These are phyloP conservation scores for Melanotaenia parkinsoni DNA, from an alignment of 2,797 vertebrate species.

Conservation along the genomic window DNA sequence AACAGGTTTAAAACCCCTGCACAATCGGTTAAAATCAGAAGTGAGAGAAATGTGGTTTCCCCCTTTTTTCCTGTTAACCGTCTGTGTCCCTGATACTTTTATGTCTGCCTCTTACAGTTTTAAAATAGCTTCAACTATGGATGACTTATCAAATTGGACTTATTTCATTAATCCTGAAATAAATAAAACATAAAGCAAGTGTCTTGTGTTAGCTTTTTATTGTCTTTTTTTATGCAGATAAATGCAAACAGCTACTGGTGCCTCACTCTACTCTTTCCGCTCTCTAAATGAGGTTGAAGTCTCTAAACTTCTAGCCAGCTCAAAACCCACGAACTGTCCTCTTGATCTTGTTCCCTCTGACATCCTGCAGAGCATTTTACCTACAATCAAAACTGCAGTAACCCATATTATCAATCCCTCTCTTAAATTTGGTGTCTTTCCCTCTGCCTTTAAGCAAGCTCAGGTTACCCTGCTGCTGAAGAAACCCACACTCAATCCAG, in stretches of 20 bases:
- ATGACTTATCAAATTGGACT: background rate
- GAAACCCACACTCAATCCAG: too few species aligned
- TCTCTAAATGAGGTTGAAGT: too few species aligned
- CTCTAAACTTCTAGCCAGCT: too few species aligned
- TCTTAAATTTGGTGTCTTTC: too few species aligned
- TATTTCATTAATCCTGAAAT: background rate
- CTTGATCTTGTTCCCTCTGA: too few species aligned
- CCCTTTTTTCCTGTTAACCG: constrained; percentile 13
- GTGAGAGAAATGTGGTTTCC: constrained; percentile 15
- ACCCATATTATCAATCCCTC: too few species aligned
- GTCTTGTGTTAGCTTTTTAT: background rate
- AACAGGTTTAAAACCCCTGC: constrained; percentile 16
- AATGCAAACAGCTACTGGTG: background rate
- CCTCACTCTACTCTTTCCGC: too few species aligned
- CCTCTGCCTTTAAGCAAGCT: too few species aligned
- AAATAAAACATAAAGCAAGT: background rate
- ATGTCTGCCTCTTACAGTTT: background rate
- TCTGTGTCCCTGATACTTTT: background rate
- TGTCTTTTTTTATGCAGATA: background rate
- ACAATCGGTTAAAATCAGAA: constrained; percentile 10
- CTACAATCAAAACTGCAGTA: too few species aligned
- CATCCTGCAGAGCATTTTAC: too few species aligned
- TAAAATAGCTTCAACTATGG: background rate
- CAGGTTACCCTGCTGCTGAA: too few species aligned
- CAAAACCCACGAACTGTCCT: too few species aligned